Conservation (phyloP, 1,140 invertebrate species). For the Drosophila lacteicornis region DNA sequence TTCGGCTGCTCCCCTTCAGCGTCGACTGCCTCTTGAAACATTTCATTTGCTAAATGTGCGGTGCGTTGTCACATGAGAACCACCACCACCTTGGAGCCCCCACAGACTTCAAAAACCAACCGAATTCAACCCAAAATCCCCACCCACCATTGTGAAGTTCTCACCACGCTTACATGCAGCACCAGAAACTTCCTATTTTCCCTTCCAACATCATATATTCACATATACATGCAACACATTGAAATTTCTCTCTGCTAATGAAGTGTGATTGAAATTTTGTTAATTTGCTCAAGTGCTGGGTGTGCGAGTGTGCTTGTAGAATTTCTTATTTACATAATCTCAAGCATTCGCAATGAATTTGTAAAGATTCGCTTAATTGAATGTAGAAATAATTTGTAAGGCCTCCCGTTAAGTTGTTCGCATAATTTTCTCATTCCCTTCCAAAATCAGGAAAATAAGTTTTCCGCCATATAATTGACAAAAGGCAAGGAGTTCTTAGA, state of each 20-base stretch:
- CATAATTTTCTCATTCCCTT: slow-evolving; percentile 37
- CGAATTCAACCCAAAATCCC: not conserved
- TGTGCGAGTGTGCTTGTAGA: slow-evolving; percentile 27
- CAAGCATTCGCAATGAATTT: slow-evolving; percentile 51
- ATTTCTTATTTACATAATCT: slow-evolving; percentile 69
- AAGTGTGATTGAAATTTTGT: slow-evolving; percentile 79
- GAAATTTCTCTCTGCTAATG: slow-evolving; percentile 71
- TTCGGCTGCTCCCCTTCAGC: slow-evolving; percentile 3
- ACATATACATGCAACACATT: slow-evolving; percentile 25
- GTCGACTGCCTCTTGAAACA: slow-evolving; percentile 25
- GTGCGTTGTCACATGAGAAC: slow-evolving; percentile 21
- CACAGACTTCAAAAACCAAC: slow-evolving; percentile 9
- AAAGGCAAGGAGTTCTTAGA: slow-evolving; percentile 1
- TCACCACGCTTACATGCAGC: slow-evolving; percentile 16
- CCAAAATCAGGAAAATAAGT: slow-evolving; percentile 11
- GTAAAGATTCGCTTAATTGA: slow-evolving; percentile 58
- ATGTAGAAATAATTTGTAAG: slow-evolving; percentile 61
- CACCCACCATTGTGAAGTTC: slow-evolving; percentile 44
- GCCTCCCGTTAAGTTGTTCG: slow-evolving; percentile 32
- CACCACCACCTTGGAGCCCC: not conserved
- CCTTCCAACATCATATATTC: slow-evolving; percentile 1
- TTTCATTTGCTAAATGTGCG: slow-evolving; percentile 60
- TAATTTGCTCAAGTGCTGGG: slow-evolving; percentile 68
- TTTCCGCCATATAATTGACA: slow-evolving; percentile 16
- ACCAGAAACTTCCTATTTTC: not conserved